phyloP scores from a whole-genome alignment of 2,888 invertebrate genomes.

The Strigamia crassipes region DNA sequence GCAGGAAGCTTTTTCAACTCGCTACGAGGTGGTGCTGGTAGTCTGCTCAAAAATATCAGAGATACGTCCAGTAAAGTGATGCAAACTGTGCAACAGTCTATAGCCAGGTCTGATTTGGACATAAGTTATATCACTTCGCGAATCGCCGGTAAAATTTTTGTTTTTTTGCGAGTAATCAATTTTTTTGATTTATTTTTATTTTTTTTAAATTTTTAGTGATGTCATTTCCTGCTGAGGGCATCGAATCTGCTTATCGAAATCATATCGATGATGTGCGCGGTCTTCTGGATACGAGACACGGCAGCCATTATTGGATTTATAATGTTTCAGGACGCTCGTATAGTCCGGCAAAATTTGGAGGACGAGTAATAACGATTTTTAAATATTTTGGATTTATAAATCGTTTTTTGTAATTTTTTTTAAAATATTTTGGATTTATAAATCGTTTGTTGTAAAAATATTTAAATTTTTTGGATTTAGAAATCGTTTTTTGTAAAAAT shows the following conservation, averaged over 20 bases:
- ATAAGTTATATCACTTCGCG: constrained; percentile 90
- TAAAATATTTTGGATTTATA: too few species aligned
- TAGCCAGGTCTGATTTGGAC: constrained; percentile 85
- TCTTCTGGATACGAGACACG: constrained; percentile 72
- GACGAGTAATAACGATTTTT: constrained; percentile 55
- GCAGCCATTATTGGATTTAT: constrained; percentile 77
- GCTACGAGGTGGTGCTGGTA: constrained; percentile 89
- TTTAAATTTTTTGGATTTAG: too few species aligned
- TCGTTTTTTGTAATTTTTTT: constrained; percentile 12
- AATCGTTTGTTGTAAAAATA: too few species aligned
- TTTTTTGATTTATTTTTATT: not conserved
- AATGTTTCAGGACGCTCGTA: constrained; percentile 74
- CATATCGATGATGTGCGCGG: constrained; percentile 88
- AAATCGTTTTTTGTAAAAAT: too few species aligned
- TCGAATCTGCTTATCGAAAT: constrained; percentile 87
- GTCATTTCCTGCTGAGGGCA: constrained; percentile 92
- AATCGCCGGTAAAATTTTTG: constrained; percentile 64
- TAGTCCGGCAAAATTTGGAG: constrained; percentile 61
- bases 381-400: not conserved
- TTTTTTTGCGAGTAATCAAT: constrained; percentile 20
- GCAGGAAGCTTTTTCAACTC: constrained; percentile 68
- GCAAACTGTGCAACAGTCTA: constrained; percentile 92
- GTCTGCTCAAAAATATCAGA: constrained; percentile 88
- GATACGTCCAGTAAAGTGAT: constrained; percentile 96
- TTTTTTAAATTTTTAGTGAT: constrained; percentile 71